Evolutionary conservation across 2,888 invertebrate species (phyloP).

Genomic region (Nymphalis c-album): DNA sequence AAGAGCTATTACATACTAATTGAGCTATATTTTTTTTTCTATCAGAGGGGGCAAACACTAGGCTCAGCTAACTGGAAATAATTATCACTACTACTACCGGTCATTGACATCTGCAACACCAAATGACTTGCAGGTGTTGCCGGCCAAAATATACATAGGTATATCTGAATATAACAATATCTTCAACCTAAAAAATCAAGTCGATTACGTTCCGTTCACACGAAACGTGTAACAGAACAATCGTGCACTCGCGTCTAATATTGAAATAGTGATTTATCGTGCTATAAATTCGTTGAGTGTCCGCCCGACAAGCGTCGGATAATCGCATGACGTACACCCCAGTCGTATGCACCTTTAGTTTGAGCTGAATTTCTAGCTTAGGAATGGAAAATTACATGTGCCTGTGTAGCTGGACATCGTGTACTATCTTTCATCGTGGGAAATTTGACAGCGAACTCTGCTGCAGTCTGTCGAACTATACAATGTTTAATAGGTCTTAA

Average conservation of each 20-base stretch:
- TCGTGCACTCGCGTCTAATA: conserved; percentile 52
- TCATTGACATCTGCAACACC: no score
- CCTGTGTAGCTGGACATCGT: no score
- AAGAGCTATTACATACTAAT: no score
- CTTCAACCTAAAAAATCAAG: neutral
- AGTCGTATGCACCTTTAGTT: conserved; percentile 40
- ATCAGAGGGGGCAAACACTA: no score
- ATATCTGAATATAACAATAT: neutral
- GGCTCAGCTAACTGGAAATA: no score
- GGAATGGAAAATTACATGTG: conserved; percentile 3
- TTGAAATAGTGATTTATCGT: conserved; percentile 70
- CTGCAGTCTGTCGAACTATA: no score
- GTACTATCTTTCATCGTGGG: neutral
- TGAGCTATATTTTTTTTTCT: no score
- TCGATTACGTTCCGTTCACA: conserved; percentile 26
- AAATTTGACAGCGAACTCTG: no score
- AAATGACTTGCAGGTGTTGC: no score
- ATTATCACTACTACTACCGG: no score
- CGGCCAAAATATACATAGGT: no score
- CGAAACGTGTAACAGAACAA: conserved; percentile 37
- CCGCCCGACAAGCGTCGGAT: conserved; percentile 69
- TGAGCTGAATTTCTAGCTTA: conserved; percentile 37
- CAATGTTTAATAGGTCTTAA: no score
- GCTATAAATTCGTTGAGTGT: conserved; percentile 70
- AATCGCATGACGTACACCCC: conserved; percentile 61